phyloP scores from a whole-genome alignment of 2,113 vertebrate genomes.

The Cyrtonyx montezumae region DNA sequence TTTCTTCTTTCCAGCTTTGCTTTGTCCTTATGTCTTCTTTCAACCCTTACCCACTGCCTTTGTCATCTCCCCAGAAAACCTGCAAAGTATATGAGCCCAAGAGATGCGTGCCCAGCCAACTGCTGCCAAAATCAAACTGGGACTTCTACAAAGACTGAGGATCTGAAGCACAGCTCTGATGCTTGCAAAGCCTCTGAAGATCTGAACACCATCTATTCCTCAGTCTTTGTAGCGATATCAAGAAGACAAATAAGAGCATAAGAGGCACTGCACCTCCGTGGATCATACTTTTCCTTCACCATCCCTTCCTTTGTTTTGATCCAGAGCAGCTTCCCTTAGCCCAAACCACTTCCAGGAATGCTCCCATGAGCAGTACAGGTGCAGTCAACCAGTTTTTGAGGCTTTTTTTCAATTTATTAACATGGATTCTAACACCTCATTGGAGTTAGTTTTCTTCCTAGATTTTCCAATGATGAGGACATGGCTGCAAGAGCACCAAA shows the following conservation, averaged over 20 bases:
- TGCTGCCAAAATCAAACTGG: neutral
- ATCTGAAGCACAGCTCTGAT: neutral
- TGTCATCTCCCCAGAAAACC: neutral
- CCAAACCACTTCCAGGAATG: neutral
- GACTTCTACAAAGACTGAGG: neutral
- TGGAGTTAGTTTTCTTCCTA: too few relatives aligned
- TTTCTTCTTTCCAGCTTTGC: neutral
- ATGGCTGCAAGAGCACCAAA: neutral
- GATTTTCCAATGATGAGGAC: too few relatives aligned
- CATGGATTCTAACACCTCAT: too few relatives aligned
- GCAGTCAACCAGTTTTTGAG: neutral
- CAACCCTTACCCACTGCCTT: fast-evolving
- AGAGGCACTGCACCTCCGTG: neutral
- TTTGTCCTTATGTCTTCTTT: neutral
- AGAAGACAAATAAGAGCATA: neutral
- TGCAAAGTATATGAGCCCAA: neutral
- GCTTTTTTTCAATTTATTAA: neutral
- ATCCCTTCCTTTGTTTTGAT: neutral
- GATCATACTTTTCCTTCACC: neutral
- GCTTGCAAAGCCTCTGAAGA: neutral
- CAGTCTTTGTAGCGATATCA: neutral
- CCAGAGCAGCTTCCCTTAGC: fast-evolving
- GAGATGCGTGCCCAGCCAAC: neutral
- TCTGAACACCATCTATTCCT: neutral
- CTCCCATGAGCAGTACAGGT: neutral